Evolutionary conservation across 2,888 invertebrate species (phyloP).

Genomic region (Mesorhabditis belari): DNA sequence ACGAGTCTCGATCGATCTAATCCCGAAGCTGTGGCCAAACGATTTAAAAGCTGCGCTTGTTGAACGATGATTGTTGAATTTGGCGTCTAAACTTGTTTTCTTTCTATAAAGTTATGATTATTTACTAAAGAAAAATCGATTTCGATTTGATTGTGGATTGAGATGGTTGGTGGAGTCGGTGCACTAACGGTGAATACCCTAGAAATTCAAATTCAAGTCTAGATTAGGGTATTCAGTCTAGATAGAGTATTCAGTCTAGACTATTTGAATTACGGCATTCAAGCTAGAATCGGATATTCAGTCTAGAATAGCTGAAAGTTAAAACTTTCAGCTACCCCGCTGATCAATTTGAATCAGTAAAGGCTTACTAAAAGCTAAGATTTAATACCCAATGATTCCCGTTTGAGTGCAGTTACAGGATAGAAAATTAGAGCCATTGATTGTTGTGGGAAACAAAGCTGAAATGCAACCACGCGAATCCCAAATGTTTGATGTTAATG

Average conservation of each 20-base stretch:
- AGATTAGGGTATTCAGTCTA: too few species aligned
- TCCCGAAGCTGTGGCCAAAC: slow-evolving; percentile 9
- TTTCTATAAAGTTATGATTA: slow-evolving; percentile 3
- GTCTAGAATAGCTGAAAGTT: too few species aligned
- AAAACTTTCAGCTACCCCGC: too few species aligned
- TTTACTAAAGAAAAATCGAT: slow-evolving; percentile 13
- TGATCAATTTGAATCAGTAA: too few species aligned
- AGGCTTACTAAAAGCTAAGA: too few species aligned
- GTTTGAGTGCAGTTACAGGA: slow-evolving; percentile 23
- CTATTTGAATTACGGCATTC: too few species aligned
- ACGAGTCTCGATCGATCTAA: slow-evolving; percentile 14
- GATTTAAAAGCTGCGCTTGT: slow-evolving; percentile 2
- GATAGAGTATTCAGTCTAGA: too few species aligned
- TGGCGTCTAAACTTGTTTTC: not conserved
- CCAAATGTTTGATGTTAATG: slow-evolving; percentile 21
- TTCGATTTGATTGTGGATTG: slow-evolving; percentile 31
- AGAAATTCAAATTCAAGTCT: too few species aligned
- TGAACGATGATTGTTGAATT: not conserved
- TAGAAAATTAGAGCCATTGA: slow-evolving; percentile 8
- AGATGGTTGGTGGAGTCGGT: slow-evolving; percentile 24
- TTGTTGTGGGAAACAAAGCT: slow-evolving; percentile 13
- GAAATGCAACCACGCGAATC: slow-evolving; percentile 16
- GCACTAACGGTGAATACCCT: slow-evolving; percentile 27
- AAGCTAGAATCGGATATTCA: too few species aligned
- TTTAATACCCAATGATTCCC: slow-evolving; percentile 25